Percentiles rank a stretch among this genome's conserved stretches.
phyloP scores from a whole-genome alignment of 2,797 vertebrate species.

The Pseudotriccus pelzelni region DNA sequence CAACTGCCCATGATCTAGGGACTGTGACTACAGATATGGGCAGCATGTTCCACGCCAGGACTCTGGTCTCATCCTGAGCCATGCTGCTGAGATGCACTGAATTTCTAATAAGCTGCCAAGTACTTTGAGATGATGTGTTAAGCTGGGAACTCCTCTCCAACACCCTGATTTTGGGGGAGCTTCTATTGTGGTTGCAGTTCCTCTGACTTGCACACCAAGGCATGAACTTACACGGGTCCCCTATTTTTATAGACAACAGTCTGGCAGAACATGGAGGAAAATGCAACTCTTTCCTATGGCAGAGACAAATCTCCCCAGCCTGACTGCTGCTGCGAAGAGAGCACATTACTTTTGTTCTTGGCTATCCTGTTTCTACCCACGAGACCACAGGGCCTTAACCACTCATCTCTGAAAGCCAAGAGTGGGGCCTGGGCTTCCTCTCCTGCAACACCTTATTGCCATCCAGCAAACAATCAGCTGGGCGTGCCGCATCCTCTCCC shows the following conservation, averaged over 20 bases:
- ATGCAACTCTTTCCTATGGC: conserved; percentile 27
- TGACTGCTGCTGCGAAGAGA: neutral
- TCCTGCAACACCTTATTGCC: conserved; percentile 60
- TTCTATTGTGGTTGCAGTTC: neutral
- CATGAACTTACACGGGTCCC: neutral
- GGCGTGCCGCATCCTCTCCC: conserved; percentile 62
- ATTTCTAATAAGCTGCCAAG: neutral
- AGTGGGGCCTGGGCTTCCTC: conserved; percentile 60
- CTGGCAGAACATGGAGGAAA: conserved; percentile 52
- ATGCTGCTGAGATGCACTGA: neutral
- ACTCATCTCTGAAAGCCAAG: conserved; percentile 58
- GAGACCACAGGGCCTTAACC: conserved; percentile 48
- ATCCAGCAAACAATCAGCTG: conserved; percentile 60
- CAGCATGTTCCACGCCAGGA: neutral
- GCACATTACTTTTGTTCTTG: conserved; percentile 58
- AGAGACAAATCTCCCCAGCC: conserved; percentile 28
- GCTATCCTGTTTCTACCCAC: conserved; percentile 69
- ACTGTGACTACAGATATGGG: fast-evolving
- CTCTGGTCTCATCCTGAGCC: neutral
- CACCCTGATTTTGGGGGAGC: neutral
- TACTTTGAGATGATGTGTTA: neutral
- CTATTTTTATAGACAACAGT: conserved; percentile 1
- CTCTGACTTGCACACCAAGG: neutral
- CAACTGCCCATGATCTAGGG: neutral
- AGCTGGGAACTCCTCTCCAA: neutral